Evolutionary conservation across 2,888 invertebrate species (phyloP).

Genomic region (Epirrhoe tristata): DNA sequence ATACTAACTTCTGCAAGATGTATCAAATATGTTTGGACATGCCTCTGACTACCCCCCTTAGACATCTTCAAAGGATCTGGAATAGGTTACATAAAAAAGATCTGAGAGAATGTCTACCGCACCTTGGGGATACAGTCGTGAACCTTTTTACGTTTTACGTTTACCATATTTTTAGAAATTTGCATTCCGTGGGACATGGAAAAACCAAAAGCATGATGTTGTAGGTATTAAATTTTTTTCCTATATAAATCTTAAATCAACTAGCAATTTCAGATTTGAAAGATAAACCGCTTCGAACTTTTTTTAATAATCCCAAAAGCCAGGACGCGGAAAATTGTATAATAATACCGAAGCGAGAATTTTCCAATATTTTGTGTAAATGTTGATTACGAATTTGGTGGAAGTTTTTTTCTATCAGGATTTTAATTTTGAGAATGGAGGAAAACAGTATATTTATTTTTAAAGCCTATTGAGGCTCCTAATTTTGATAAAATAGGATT

Average conservation of each 20-base stretch:
- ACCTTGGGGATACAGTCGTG: no score
- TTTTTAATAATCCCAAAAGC: slow-evolving; percentile 28
- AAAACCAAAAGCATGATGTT: no score
- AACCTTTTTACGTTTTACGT: no score
- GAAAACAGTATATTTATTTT: slow-evolving; percentile 11
- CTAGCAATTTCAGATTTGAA: slow-evolving; percentile 1
- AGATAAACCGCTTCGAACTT: slow-evolving; percentile 15
- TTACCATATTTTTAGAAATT: no score
- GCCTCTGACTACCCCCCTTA: no score
- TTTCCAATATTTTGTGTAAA: slow-evolving; percentile 35
- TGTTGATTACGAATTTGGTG: slow-evolving; percentile 25
- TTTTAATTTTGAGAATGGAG: slow-evolving; percentile 28
- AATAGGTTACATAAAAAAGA: no score
- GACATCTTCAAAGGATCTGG: no score
- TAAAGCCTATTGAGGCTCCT: neutral
- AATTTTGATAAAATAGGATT: slow-evolving; percentile 1
- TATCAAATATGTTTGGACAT: no score
- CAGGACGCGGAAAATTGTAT: slow-evolving; percentile 24
- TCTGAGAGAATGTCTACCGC: no score
- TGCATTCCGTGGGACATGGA: no score
- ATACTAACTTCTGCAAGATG: no score
- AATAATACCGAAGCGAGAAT: slow-evolving; percentile 27
- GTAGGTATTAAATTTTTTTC: no score
- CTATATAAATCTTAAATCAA: neutral
- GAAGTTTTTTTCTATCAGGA: slow-evolving; percentile 18